Percentiles rank a stretch among this genome's conserved stretches.
phyloP scores from a whole-genome alignment of 2,797 vertebrate genomes.

The Parotocinclus haroldoi region DNA sequence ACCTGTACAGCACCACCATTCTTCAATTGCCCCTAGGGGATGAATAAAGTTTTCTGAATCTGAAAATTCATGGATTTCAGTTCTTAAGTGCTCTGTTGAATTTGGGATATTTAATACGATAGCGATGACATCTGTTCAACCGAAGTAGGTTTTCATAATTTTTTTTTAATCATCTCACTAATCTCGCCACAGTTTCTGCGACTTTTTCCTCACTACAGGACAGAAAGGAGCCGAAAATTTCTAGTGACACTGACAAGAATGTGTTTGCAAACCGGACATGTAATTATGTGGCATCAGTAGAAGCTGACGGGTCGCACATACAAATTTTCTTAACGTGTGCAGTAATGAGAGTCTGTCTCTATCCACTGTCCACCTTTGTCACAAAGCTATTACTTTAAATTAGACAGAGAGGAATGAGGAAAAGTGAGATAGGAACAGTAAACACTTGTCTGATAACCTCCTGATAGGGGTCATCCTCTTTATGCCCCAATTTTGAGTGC shows the following conservation, averaged over 20 bases:
- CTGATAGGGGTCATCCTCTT: conserved; percentile 49
- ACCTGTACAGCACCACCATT: too few species aligned
- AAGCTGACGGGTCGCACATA: conserved; percentile 31
- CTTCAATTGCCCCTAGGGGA: too few species aligned
- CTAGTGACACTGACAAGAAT: conserved; percentile 43
- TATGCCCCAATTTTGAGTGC: conserved; percentile 37
- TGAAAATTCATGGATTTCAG: too few species aligned
- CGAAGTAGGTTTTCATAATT: too few species aligned
- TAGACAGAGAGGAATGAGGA: conserved; percentile 42
- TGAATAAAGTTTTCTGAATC: too few species aligned
- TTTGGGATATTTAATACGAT: too few species aligned
- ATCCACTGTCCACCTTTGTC: conserved; percentile 36
- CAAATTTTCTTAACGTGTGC: conserved; percentile 21
- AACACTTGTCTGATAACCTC: conserved; percentile 47
- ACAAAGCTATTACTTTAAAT: conserved; percentile 56
- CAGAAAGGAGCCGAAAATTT: conserved; percentile 34
- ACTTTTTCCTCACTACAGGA: conserved; percentile 22
- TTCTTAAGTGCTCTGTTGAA: too few species aligned
- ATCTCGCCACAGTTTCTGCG: not conserved
- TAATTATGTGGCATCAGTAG: conserved; percentile 55
- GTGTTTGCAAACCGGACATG: conserved; percentile 55
- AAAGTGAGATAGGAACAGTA: conserved; percentile 38
- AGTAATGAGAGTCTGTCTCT: conserved; percentile 57
- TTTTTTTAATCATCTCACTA: too few species aligned
- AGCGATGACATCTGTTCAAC: too few species aligned